These are phyloP conservation scores for Fistularia commersonii DNA, from an alignment of 2,797 vertebrate genomes.

Conservation along the genomic window DNA sequence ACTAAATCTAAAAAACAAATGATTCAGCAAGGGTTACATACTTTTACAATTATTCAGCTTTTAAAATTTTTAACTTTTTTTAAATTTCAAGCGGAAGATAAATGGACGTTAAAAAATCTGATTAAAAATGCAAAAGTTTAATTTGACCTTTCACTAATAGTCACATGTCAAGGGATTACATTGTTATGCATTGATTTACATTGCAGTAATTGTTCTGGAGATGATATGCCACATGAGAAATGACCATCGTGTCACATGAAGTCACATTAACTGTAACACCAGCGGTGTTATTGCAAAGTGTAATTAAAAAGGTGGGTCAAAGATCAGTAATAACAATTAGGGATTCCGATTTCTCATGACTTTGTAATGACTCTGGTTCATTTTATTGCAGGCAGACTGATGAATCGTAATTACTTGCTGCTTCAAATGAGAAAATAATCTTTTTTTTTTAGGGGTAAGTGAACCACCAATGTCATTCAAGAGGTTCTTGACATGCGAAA, in stretches of 20 bases:
- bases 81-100: too few species aligned
- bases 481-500: too few species aligned
- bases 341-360: slow-evolving; percentile 21
- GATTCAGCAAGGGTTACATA: too few species aligned
- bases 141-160: too few species aligned
- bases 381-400: slow-evolving; percentile 13
- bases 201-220: slow-evolving; percentile 21
- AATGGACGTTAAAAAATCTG: too few species aligned
- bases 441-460: slow-evolving; percentile 8
- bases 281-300: slow-evolving; percentile 16
- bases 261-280: too few species aligned
- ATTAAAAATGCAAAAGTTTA: too few species aligned
- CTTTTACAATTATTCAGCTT: too few species aligned
- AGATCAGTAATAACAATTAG: slow-evolving; percentile 35
- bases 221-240: slow-evolving; percentile 17
- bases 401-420: slow-evolving; percentile 25
- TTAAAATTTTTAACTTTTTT: too few species aligned
- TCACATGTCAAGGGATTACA: neutral
- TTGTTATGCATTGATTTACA: slow-evolving; percentile 10
- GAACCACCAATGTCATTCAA: neutral
- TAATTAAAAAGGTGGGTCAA: slow-evolving; percentile 50
- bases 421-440: slow-evolving; percentile 15
- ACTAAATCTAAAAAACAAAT: too few species aligned
- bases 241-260: slow-evolving; percentile 17
- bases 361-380: slow-evolving; percentile 21